phyloP scores from a whole-genome alignment of 2,888 invertebrate species.

The Tanaodytes sp. region DNA sequence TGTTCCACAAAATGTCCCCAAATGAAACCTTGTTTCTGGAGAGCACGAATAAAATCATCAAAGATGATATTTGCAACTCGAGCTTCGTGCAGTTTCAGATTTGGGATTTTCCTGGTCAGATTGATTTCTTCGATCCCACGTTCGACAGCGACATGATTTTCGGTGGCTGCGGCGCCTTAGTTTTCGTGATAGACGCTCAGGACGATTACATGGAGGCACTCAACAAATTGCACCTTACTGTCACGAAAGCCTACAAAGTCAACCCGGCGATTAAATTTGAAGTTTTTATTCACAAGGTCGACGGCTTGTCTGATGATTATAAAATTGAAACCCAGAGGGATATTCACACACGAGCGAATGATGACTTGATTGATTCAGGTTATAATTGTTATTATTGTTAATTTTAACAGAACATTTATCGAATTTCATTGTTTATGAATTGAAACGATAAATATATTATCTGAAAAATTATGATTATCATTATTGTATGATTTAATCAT shows the following conservation, averaged over 20 bases:
- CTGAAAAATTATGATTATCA: no score
- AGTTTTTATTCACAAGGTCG: slow-evolving; percentile 99
- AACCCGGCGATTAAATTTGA: slow-evolving; percentile 98
- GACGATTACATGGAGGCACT: slow-evolving; percentile 98
- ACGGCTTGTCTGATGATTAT: slow-evolving; percentile 98
- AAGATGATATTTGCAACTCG: slow-evolving; percentile 97
- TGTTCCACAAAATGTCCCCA: slow-evolving; percentile 99
- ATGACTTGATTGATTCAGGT: slow-evolving; percentile 92
- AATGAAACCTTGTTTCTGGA: slow-evolving; percentile 99
- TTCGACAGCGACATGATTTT: slow-evolving; percentile 98
- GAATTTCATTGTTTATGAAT: slow-evolving; percentile 11
- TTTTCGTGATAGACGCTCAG: slow-evolving; percentile 99
- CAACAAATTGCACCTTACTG: slow-evolving; percentile 91
- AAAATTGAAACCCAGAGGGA: slow-evolving; percentile 99
- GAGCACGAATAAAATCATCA: slow-evolving; percentile 98
- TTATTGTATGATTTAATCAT: no score
- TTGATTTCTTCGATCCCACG: slow-evolving; percentile 96
- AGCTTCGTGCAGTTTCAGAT: slow-evolving; percentile 99
- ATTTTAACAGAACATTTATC: no score
- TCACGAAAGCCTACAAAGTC: slow-evolving; percentile 94
- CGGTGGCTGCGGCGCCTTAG: slow-evolving; percentile 96
- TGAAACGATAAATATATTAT: no score
- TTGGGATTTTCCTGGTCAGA: slow-evolving; percentile 99
- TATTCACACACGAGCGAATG: slow-evolving; percentile 96
- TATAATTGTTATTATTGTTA: slow-evolving; percentile 28